Percentiles rank a stretch among this genome's conserved stretches.
Conservation (phyloP, 2,113 vertebrate species). For the Ptychochromis oligacanthus region DNA sequence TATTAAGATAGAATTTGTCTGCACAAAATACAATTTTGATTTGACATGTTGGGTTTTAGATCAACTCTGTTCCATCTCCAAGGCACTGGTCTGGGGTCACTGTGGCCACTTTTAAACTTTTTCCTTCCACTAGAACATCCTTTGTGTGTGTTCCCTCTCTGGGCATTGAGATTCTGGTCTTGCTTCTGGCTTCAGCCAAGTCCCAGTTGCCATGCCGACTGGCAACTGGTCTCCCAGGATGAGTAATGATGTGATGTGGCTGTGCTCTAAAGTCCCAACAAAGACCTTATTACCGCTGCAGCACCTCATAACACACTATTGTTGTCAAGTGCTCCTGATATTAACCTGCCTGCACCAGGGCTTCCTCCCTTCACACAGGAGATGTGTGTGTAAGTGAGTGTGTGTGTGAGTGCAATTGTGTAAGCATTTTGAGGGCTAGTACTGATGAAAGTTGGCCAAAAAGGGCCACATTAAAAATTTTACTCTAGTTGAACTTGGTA, state of each 20-base stretch:
- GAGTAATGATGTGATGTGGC: conserved; percentile 85
- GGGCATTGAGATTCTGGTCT: conserved; percentile 84
- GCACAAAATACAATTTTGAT: neutral
- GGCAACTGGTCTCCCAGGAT: conserved; percentile 83
- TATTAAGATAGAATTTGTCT: neutral
- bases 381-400: conserved; percentile 38
- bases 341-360: conserved; percentile 79
- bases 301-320: conserved; percentile 83
- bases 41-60: conserved; percentile 25
- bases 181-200: conserved; percentile 79
- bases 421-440: conserved; percentile 29
- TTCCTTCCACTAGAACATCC: conserved; percentile 66
- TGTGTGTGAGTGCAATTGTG: conserved; percentile 23
- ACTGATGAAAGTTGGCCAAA: conserved; percentile 49
- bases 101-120: conserved; percentile 76
- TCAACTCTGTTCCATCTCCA: conserved; percentile 21
- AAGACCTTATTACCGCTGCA: conserved; percentile 84
- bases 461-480: conserved; percentile 34
- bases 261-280: conserved; percentile 82
- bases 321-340: conserved; percentile 84
- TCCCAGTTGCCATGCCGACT: conserved; percentile 82
- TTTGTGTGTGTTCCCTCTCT: conserved; percentile 67
- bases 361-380: conserved; percentile 65
- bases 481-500: neutral
- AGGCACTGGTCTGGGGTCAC: conserved; percentile 53